Percentiles rank a stretch among this genome's conserved stretches.
These are phyloP conservation scores for Bibio marci DNA, from an alignment of 2,888 invertebrate species.

Conservation along the genomic window DNA sequence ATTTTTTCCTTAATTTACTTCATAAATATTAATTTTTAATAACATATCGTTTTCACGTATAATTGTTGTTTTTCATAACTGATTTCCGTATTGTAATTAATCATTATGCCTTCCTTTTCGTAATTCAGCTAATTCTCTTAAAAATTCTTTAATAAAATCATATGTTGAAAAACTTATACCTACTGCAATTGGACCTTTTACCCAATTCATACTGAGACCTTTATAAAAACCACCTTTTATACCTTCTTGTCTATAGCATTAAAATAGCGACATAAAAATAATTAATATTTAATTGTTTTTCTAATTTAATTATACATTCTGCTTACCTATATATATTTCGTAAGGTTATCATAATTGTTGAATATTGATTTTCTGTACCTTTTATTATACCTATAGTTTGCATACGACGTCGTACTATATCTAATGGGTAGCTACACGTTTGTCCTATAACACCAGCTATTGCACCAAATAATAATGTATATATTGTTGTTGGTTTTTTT, in stretches of 20 bases:
- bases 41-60: no score
- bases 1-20: no score
- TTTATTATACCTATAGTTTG: constrained; percentile 35
- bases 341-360: constrained; percentile 48
- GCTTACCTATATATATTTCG: constrained; percentile 51
- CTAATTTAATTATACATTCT: no score
- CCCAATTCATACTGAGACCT: constrained; percentile 99
- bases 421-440: constrained; percentile 89
- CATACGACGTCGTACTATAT: constrained; percentile 58
- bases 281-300: no score
- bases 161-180: constrained; percentile 95
- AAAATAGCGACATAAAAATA: no score
- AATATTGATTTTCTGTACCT: constrained; percentile 36
- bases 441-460: constrained; percentile 87
- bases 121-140: constrained; percentile 27
- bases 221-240: constrained; percentile 83
- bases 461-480: constrained; percentile 70
- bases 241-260: constrained; percentile 66
- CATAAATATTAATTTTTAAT: no score
- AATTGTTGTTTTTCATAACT: no score
- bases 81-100: no score
- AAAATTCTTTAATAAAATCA: constrained; percentile 52
- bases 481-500: constrained; percentile 36
- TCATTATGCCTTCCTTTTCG: no score
- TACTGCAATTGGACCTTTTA: constrained; percentile 77